phyloP scores from a whole-genome alignment of 2,888 invertebrate genomes.

The Oasisia sp. region DNA sequence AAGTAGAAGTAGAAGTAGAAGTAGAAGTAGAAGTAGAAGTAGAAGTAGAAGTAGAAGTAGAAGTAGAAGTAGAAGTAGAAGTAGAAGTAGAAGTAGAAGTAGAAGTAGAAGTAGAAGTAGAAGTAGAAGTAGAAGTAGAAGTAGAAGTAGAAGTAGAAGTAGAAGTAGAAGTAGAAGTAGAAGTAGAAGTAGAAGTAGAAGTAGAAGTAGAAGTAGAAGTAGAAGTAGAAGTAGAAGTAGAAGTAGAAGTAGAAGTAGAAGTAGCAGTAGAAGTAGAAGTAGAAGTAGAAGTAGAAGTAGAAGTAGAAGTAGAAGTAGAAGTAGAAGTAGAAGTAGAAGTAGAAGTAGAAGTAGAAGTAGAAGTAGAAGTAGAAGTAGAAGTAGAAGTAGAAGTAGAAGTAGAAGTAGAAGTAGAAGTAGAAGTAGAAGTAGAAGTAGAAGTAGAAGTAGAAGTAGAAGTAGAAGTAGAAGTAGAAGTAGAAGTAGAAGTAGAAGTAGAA shows the following conservation, averaged over 20 bases:
- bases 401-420: constrained; percentile 21
- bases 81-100: constrained; percentile 25
- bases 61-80: background rate
- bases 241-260: no score
- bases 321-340: constrained; percentile 33
- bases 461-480: constrained; percentile 21
- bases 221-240: no score
- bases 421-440: constrained; percentile 25
- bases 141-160: no score
- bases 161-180: no score
- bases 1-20: constrained; percentile 30
- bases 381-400: background rate
- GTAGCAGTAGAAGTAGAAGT: no score
- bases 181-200: no score
- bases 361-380: constrained; percentile 23
- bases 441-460: constrained; percentile 24
- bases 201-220: no score
- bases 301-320: constrained; percentile 33
- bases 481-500: constrained; percentile 21
- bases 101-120: constrained; percentile 31
- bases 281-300: no score
- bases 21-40: constrained; percentile 29
- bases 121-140: constrained; percentile 29
- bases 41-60: constrained; percentile 26
- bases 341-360: constrained; percentile 22